phyloP scores from a whole-genome alignment of 1,140 invertebrate genomes.

The Drosophila trapezifrons region DNA sequence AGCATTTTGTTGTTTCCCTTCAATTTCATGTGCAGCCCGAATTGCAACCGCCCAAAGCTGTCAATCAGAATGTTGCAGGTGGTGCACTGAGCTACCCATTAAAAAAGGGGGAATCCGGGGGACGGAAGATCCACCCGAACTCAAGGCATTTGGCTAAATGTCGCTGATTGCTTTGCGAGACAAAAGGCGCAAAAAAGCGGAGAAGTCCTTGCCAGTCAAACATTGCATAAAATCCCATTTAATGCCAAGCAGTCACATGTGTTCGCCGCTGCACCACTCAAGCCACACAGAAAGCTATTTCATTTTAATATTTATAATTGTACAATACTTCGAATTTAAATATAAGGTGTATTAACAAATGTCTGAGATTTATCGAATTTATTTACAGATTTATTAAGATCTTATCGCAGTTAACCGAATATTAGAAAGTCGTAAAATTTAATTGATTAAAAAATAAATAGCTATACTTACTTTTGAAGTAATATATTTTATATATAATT shows the following conservation, averaged over 20 bases:
- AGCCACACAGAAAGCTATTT: background rate
- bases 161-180: conserved; percentile 51
- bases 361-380: accelerated
- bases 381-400: background rate
- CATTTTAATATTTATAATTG: background rate
- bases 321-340: too few relatives aligned
- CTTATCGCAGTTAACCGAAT: too few relatives aligned
- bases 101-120: background rate
- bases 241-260: conserved; percentile 70
- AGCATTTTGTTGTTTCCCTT: conserved; percentile 52
- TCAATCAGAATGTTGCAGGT: conserved; percentile 60
- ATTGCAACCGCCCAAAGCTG: conserved; percentile 53
- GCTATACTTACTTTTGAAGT: too few relatives aligned
- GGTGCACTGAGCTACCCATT: conserved; percentile 28
- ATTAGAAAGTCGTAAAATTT: too few relatives aligned
- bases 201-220: conserved; percentile 57
- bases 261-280: conserved; percentile 41
- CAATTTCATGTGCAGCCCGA: conserved; percentile 45
- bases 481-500: too few relatives aligned
- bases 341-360: background rate
- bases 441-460: too few relatives aligned
- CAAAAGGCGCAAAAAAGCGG: conserved; percentile 57
- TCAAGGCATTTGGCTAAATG: conserved; percentile 48
- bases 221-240: conserved; percentile 76
- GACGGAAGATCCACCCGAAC: conserved; percentile 28